Percentiles rank a stretch among this genome's conserved stretches.
Evolutionary conservation across 2,113 vertebrate genomes (phyloP).

Genomic region (Corythaeola cristata): DNA sequence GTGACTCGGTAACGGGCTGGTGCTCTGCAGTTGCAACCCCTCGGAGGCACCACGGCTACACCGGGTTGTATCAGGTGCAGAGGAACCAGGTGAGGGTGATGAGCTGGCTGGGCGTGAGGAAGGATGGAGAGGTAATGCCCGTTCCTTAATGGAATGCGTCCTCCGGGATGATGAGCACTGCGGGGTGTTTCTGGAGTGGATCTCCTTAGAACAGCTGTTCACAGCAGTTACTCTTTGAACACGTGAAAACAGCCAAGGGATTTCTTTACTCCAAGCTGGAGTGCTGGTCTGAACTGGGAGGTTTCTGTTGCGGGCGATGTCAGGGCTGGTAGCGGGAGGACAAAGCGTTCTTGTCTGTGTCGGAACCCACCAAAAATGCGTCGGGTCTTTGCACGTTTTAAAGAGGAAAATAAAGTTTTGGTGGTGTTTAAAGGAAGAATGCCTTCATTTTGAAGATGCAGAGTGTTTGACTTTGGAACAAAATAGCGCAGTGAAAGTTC

Average conservation of each 20-base stretch:
- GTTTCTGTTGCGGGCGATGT: background rate
- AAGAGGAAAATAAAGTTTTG: background rate
- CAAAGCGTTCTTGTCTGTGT: background rate
- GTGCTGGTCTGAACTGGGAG: background rate
- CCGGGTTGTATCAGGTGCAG: rapidly evolving
- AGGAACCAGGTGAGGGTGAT: background rate
- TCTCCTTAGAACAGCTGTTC: background rate
- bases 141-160: background rate
- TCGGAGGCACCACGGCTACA: rapidly evolving
- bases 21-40: background rate
- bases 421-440: background rate
- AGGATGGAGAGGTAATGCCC: background rate
- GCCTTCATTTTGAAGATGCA: background rate
- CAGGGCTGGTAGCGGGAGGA: background rate
- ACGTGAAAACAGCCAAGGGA: background rate
- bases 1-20: rapidly evolving
- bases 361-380: background rate
- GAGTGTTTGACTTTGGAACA: background rate
- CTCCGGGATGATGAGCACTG: rapidly evolving
- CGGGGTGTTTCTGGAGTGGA: background rate
- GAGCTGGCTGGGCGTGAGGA: background rate
- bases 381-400: rapidly evolving
- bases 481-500: background rate
- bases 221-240: background rate
- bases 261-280: background rate